Evolutionary conservation across 2,113 vertebrate species (phyloP).

Genomic region (Aix galericulata): DNA sequence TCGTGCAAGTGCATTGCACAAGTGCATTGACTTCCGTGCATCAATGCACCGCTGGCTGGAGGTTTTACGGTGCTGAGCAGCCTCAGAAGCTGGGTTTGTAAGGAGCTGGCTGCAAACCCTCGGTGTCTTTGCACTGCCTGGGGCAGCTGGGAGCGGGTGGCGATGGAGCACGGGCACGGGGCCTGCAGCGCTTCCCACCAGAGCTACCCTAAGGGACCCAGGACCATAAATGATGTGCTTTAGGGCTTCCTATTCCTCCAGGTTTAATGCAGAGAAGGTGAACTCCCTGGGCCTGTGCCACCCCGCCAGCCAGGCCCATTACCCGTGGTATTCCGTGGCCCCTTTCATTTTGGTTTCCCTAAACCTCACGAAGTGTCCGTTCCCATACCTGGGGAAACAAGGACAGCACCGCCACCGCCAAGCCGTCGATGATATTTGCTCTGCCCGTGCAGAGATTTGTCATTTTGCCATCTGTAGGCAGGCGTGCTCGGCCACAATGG

Average conservation of each 20-base stretch:
- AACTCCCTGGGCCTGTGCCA: constrained; percentile 63
- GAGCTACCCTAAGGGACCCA: background rate
- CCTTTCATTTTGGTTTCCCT: constrained; percentile 69
- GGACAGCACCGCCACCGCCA: background rate
- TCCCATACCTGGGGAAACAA: constrained; percentile 77
- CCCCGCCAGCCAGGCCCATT: constrained; percentile 48
- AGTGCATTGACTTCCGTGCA: background rate
- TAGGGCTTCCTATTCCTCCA: background rate
- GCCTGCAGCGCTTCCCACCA: background rate
- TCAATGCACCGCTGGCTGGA: background rate
- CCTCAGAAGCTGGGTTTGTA: background rate
- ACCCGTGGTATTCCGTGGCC: constrained; percentile 54
- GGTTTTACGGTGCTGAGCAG: background rate
- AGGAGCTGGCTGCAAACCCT: background rate
- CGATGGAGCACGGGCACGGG: background rate
- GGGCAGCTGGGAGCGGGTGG: background rate
- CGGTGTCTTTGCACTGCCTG: background rate
- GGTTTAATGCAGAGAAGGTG: background rate
- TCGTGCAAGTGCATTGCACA: too few species aligned
- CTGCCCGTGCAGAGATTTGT: constrained; percentile 81
- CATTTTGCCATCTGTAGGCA: constrained; percentile 89
- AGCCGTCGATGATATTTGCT: constrained; percentile 81
- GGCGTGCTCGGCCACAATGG: constrained; percentile 81
- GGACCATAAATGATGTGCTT: rapidly evolving
- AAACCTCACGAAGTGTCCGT: constrained; percentile 79